Evolutionary conservation across 2,888 invertebrate species (phyloP).

Genomic region (Papilio elwesi): DNA sequence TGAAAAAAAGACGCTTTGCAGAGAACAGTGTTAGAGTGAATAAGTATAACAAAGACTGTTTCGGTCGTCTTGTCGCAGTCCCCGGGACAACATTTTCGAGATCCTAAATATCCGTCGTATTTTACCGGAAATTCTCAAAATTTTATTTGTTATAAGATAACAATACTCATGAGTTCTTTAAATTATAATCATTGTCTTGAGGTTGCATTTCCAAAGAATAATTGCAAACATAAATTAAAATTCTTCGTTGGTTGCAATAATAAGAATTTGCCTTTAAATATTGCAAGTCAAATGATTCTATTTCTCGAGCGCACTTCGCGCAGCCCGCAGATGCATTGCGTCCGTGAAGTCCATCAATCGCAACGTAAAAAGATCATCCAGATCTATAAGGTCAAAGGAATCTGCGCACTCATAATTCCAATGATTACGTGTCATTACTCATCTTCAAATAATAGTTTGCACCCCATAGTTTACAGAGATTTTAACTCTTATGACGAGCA

Average conservation of each 20-base stretch:
- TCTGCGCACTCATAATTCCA: constrained; percentile 79
- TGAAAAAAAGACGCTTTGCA: too few species aligned
- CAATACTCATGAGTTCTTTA: too few species aligned
- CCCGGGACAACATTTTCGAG: too few species aligned
- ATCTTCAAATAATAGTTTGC: constrained; percentile 81
- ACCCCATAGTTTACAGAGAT: constrained; percentile 75
- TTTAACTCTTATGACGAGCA: constrained; percentile 58
- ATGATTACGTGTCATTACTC: constrained; percentile 76
- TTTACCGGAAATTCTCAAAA: too few species aligned
- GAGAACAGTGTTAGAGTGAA: too few species aligned
- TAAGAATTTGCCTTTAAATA: constrained; percentile 4
- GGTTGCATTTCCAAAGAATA: background rate
- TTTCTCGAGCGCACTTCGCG: constrained; percentile 24
- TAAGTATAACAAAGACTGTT: too few species aligned
- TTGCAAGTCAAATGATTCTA: constrained; percentile 30
- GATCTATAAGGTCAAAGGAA: constrained; percentile 66
- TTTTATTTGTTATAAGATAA: too few species aligned
- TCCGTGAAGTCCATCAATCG: constrained; percentile 48
- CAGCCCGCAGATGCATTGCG: constrained; percentile 30
- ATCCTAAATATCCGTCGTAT: too few species aligned
- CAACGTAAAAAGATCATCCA: constrained; percentile 49
- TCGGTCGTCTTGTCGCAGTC: too few species aligned
- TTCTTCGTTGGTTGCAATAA: background rate
- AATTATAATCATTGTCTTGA: background rate
- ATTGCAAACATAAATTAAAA: background rate